Evolutionary conservation across 1,140 invertebrate genomes (phyloP).

Genomic region (Caenorhabditis remanei): DNA sequence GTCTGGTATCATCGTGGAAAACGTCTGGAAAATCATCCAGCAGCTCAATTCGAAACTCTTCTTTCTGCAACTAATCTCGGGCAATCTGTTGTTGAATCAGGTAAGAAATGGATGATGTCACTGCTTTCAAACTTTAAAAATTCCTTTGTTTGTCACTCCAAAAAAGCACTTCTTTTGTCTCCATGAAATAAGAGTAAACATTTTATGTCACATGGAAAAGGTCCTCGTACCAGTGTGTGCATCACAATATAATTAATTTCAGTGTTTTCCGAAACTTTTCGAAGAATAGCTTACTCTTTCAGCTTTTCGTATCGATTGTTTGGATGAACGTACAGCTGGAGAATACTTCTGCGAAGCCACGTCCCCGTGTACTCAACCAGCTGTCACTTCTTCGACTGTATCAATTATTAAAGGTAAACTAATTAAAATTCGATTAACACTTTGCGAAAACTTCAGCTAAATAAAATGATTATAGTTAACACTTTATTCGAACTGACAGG

Average conservation of each 20-base stretch:
- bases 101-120: constrained; percentile 16
- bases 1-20: constrained; percentile 49
- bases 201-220: background rate
- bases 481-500: no score
- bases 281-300: constrained; percentile 7
- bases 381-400: constrained; percentile 29
- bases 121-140: background rate
- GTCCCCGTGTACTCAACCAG: constrained; percentile 40
- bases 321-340: constrained; percentile 45
- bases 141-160: background rate
- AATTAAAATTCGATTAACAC: no score
- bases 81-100: constrained; percentile 48
- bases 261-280: background rate
- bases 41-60: constrained; percentile 47
- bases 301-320: constrained; percentile 53
- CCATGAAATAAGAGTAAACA: background rate
- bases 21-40: constrained; percentile 39
- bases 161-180: background rate
- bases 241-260: constrained; percentile 16
- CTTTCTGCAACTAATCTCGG: constrained; percentile 46
- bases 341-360: constrained; percentile 58
- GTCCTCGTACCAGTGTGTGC: background rate
- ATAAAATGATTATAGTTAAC: no score
- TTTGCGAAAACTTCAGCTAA: no score
- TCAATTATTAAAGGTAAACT: constrained; percentile 26